phyloP scores from a whole-genome alignment of 2,888 invertebrate species.

The Tribolium freemani region DNA sequence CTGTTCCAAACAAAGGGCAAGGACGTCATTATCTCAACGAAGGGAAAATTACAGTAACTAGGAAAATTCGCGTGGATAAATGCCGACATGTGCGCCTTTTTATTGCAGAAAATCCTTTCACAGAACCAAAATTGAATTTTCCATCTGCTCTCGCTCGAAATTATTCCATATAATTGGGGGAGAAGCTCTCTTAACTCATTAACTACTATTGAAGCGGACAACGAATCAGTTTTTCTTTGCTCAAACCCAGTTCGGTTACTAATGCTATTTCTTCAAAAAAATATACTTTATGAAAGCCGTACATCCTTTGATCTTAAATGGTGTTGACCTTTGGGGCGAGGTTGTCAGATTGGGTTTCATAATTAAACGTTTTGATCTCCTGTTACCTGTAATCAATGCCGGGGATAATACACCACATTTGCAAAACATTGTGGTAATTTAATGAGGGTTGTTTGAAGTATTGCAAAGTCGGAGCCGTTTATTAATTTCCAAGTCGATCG shows the following conservation, averaged over 20 bases:
- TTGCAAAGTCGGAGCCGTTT: background rate
- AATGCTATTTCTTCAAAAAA: background rate
- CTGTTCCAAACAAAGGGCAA: background rate
- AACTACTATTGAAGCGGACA: conserved; percentile 23
- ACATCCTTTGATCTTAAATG: background rate
- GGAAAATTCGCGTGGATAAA: background rate
- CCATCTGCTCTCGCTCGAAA: conserved; percentile 12
- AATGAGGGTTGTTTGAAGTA: background rate
- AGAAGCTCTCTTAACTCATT: conserved; percentile 32
- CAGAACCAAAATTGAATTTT: conserved; percentile 18
- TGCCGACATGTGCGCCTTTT: conserved; percentile 8
- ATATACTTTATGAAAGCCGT: background rate
- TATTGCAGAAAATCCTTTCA: conserved; percentile 6
- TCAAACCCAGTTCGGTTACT: background rate
- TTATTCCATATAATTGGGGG: conserved; percentile 30
- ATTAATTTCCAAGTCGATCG: background rate
- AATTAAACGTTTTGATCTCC: conserved; percentile 29
- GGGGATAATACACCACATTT: background rate
- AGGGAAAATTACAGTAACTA: background rate
- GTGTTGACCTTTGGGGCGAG: background rate
- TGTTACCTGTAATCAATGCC: conserved; percentile 5
- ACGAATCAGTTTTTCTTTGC: conserved; percentile 7
- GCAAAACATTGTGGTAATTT: background rate
- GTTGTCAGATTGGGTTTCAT: conserved; percentile 3
- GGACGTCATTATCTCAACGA: background rate